These are phyloP conservation scores for Coranthus polyacanthus DNA, from an alignment of 2,797 vertebrate genomes.

Conservation along the genomic window DNA sequence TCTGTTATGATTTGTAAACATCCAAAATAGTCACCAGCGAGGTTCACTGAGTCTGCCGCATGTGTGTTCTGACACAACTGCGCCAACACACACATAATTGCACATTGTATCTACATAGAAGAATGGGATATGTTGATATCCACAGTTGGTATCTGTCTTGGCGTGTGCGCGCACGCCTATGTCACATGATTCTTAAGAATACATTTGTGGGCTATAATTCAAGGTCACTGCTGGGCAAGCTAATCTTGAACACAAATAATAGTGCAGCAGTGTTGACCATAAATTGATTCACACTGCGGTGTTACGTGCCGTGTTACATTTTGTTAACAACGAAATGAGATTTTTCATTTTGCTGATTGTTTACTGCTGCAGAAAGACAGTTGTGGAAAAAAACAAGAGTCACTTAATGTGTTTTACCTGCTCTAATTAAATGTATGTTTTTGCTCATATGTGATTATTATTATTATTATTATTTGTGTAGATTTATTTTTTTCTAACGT, in stretches of 20 bases:
- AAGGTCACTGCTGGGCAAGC: constrained; percentile 51
- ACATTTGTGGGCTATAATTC: constrained; percentile 53
- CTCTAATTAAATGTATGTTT: too few species aligned
- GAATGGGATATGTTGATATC: constrained; percentile 56
- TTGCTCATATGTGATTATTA: too few species aligned
- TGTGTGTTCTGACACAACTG: constrained; percentile 33
- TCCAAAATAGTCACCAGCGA: constrained; percentile 29
- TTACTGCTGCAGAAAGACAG: constrained; percentile 6
- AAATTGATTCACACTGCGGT: constrained; percentile 48
- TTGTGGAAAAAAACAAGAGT: background rate
- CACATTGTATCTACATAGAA: constrained; percentile 51
- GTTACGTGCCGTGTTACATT: constrained; percentile 33
- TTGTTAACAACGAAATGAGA: constrained; percentile 21
- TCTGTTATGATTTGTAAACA: constrained; percentile 52
- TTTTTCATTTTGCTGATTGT: constrained; percentile 25
- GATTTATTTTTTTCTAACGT: too few species aligned
- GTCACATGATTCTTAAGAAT: constrained; percentile 58
- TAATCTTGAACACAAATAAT: constrained; percentile 62
- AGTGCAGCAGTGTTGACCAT: constrained; percentile 19
- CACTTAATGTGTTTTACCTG: background rate
- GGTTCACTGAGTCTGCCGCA: constrained; percentile 39
- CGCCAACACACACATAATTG: constrained; percentile 62
- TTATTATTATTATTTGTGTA: too few species aligned
- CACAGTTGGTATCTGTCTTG: constrained; percentile 29
- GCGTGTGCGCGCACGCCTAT: constrained; percentile 7